Evolutionary conservation across 2,113 vertebrate species (phyloP).

Genomic region (Prionailurus viverrinus): DNA sequence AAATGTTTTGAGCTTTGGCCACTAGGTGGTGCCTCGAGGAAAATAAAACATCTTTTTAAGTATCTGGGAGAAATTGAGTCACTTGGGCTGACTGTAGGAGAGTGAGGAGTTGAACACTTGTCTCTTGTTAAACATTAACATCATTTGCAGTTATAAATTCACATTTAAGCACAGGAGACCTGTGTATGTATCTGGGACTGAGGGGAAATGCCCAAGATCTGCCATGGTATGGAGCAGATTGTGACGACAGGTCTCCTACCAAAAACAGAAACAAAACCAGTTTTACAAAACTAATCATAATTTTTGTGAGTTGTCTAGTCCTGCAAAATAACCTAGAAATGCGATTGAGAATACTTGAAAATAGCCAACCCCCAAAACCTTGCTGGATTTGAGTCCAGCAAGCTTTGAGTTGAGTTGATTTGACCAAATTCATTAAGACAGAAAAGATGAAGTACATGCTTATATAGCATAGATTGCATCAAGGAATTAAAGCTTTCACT

Average conservation of each 20-base stretch:
- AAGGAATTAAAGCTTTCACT: neutral
- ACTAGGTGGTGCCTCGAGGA: slow-evolving; percentile 64
- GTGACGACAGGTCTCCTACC: neutral
- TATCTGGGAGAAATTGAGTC: neutral
- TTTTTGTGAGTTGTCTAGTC: neutral
- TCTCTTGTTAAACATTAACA: neutral
- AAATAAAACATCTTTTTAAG: neutral
- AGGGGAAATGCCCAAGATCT: neutral
- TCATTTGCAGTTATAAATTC: neutral
- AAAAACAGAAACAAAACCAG: neutral
- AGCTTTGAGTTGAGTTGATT: neutral
- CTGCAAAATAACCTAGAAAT: neutral
- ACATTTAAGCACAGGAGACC: neutral
- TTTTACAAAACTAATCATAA: neutral
- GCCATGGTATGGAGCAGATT: neutral
- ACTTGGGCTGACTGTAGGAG: neutral
- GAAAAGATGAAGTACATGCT: neutral
- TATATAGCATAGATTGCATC: neutral
- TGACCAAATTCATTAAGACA: neutral
- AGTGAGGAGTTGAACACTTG: neutral
- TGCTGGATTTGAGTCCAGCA: neutral
- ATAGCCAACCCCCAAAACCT: neutral
- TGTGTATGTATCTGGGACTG: neutral
- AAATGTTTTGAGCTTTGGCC: slow-evolving; percentile 56
- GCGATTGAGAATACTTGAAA: neutral